Conservation (phyloP, 1,140 invertebrate genomes). For the Idris sp. region DNA sequence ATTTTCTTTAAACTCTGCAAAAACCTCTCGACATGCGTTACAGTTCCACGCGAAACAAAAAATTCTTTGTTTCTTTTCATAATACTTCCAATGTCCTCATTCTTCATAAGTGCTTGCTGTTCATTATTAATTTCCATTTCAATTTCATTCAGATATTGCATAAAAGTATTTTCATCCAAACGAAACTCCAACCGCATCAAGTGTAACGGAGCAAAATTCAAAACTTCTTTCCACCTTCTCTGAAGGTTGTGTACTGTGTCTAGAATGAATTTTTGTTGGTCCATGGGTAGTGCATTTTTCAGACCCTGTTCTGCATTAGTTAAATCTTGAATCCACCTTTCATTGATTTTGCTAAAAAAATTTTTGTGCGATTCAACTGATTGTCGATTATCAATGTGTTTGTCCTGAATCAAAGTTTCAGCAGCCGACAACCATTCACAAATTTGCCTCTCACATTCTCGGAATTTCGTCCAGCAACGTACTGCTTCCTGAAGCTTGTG, state of each 20-base stretch:
- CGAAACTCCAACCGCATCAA: conserved; percentile 93
- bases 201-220: conserved; percentile 89
- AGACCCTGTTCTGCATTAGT: conserved; percentile 89
- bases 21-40: conserved; percentile 85
- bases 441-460: conserved; percentile 86
- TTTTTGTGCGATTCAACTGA: conserved; percentile 88
- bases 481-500: conserved; percentile 87
- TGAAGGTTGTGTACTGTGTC: conserved; percentile 85
- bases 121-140: conserved; percentile 92
- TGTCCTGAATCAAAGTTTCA: conserved; percentile 89
- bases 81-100: conserved; percentile 88
- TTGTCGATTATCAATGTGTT: conserved; percentile 88
- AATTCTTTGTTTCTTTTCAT: conserved; percentile 87
- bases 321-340: conserved; percentile 89
- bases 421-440: conserved; percentile 92
- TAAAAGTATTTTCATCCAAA: conserved; percentile 90
- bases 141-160: conserved; percentile 91
- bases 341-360: conserved; percentile 91
- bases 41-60: conserved; percentile 84
- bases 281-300: conserved; percentile 82
- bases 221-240: conserved; percentile 87
- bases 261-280: conserved; percentile 84
- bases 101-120: conserved; percentile 90
- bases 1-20: conserved; percentile 87
- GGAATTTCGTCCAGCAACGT: conserved; percentile 91